Conservation (phyloP, 2,888 invertebrate genomes). For the Apocheima hispidaria region DNA sequence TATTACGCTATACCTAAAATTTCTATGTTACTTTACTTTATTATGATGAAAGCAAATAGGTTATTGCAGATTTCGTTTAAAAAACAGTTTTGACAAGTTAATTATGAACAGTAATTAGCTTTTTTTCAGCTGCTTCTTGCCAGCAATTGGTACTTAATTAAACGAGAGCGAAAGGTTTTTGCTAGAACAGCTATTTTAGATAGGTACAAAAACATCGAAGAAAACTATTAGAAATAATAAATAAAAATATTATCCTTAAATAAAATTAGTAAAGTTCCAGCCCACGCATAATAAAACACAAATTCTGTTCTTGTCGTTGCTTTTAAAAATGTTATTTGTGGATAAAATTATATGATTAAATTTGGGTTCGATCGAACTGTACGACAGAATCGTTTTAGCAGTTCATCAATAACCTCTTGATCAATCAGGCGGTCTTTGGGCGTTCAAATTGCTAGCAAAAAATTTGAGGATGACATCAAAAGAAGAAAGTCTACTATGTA, state of each 20-base stretch:
- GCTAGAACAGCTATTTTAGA: neutral
- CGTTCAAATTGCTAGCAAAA: conserved; percentile 23
- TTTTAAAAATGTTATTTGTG: no score
- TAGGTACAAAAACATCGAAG: no score
- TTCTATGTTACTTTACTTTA: neutral
- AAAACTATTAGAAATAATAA: no score
- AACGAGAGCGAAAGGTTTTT: neutral
- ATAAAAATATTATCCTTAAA: no score
- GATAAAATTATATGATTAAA: neutral
- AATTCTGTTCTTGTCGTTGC: no score
- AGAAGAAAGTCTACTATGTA: conserved; percentile 42
- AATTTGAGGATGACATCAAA: conserved; percentile 45
- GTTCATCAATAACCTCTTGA: conserved; percentile 19
- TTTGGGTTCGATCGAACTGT: neutral
- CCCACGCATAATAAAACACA: no score
- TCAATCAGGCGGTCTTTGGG: conserved; percentile 19
- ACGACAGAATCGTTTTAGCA: conserved; percentile 5
- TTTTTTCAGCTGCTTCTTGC: conserved; percentile 4
- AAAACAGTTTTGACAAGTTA: conserved; percentile 17
- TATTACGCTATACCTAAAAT: conserved; percentile 4
- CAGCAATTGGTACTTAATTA: no score
- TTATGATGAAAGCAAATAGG: neutral
- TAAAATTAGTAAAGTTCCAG: no score
- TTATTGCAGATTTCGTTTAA: conserved; percentile 12
- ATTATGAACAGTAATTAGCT: conserved; percentile 20